Percentiles rank a stretch among this genome's conserved stretches.
These are phyloP conservation scores for Dromaius novaehollandiae DNA, from an alignment of 2,113 vertebrate species.

Conservation along the genomic window DNA sequence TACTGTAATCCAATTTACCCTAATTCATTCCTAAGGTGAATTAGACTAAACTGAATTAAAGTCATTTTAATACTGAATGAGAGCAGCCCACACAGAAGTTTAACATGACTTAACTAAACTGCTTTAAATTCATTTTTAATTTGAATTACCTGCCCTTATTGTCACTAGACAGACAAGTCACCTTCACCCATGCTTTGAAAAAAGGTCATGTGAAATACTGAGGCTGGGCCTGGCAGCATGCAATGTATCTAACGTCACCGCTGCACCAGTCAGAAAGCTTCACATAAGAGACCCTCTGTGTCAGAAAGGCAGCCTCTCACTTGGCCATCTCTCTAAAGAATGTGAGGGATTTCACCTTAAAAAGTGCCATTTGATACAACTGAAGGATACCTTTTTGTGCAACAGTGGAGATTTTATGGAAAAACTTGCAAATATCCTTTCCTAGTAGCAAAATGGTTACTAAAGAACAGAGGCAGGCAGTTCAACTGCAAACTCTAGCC, in stretches of 20 bases:
- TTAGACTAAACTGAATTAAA: conserved; percentile 49
- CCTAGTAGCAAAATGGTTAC: not conserved
- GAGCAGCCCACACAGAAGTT: conserved; percentile 14
- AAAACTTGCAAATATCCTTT: not conserved
- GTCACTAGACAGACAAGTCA: not conserved
- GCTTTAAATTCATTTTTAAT: conserved; percentile 9
- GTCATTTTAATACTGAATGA: conserved; percentile 27
- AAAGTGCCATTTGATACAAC: not conserved
- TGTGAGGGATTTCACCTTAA: not conserved
- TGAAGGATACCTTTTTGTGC: not conserved
- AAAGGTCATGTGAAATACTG: not conserved
- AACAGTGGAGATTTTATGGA: not conserved
- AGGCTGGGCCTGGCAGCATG: not conserved
- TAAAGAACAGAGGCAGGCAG: not conserved
- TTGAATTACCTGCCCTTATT: conserved; percentile 15
- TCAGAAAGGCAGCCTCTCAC: not conserved
- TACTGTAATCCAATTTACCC: conserved; percentile 42
- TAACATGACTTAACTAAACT: not conserved
- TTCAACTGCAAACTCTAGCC: not conserved
- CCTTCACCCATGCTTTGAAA: not conserved
- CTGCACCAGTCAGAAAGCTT: not conserved
- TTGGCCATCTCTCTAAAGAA: not conserved
- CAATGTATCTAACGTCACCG: accelerated
- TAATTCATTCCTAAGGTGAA: conserved; percentile 54
- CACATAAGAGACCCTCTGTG: not conserved